These are phyloP conservation scores for Choloepus didactylus DNA, from an alignment of 2,797 vertebrate genomes.

Conservation along the genomic window DNA sequence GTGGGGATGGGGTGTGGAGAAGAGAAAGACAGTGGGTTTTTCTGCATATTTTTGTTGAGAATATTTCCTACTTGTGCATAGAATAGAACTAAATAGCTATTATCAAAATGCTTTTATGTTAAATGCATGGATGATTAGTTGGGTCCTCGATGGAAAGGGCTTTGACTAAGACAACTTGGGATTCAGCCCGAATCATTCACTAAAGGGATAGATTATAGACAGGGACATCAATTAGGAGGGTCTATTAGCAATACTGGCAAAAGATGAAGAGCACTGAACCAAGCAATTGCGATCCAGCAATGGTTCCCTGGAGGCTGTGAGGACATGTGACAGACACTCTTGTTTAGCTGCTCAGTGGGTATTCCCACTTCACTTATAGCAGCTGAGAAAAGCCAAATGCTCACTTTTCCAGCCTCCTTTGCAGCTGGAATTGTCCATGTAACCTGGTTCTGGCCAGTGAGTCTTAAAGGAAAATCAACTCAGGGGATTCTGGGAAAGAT, in stretches of 20 bases:
- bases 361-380: not conserved
- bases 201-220: not conserved
- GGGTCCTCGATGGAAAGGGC: not conserved
- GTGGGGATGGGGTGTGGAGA: too few species aligned
- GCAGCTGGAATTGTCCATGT: not conserved
- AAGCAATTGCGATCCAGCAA: not conserved
- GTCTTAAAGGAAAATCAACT: not conserved
- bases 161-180: not conserved
- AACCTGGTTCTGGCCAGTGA: not conserved
- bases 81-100: constrained; percentile 37
- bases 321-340: not conserved
- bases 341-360: not conserved
- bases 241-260: not conserved
- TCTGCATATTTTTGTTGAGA: not conserved
- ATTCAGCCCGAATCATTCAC: not conserved
- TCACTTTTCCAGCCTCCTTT: not conserved
- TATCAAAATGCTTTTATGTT: constrained; percentile 29
- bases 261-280: not conserved
- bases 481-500: not conserved
- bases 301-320: not conserved
- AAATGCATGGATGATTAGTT: not conserved
- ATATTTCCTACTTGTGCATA: not conserved
- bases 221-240: not conserved
- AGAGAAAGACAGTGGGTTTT: not conserved
- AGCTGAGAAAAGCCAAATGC: not conserved